Conservation (phyloP, 2,888 invertebrate genomes). For the Synanthedon myopaeformis region DNA sequence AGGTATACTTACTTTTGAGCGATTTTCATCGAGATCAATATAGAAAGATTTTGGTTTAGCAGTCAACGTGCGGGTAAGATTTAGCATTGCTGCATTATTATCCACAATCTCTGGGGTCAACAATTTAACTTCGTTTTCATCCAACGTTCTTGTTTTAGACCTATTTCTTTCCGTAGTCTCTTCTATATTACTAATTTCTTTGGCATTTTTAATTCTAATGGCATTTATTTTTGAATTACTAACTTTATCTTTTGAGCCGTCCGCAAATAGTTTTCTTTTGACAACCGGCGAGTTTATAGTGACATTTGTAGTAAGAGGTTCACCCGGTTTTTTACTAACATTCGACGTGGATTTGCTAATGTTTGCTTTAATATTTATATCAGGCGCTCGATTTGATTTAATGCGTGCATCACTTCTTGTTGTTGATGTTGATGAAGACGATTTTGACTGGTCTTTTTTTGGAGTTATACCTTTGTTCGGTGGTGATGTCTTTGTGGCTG, state of each 20-base stretch:
- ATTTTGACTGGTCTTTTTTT: slow-evolving; percentile 8
- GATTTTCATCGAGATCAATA: slow-evolving; percentile 35
- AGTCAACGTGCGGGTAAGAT: slow-evolving; percentile 29
- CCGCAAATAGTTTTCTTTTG: slow-evolving; percentile 13
- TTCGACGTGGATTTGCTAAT: not conserved
- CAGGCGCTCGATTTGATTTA: slow-evolving; percentile 7
- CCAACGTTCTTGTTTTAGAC: slow-evolving; percentile 51
- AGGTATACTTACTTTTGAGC: slow-evolving; percentile 9
- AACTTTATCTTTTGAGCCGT: slow-evolving; percentile 3
- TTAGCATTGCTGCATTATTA: slow-evolving; percentile 48
- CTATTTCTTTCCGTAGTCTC: slow-evolving; percentile 25
- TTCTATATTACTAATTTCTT: slow-evolving; percentile 5
- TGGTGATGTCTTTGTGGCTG: slow-evolving; percentile 10
- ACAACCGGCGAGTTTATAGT: slow-evolving; percentile 46
- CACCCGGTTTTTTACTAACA: slow-evolving; percentile 9
- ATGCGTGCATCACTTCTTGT: not conserved
- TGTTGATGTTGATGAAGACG: not conserved
- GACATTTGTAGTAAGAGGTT: slow-evolving; percentile 28
- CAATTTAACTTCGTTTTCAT: slow-evolving; percentile 53
- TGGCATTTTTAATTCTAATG: slow-evolving; percentile 5
- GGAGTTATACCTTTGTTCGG: slow-evolving; percentile 14
- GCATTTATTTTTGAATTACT: slow-evolving; percentile 4
- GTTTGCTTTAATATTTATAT: slow-evolving; percentile 15
- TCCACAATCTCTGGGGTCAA: slow-evolving; percentile 36
- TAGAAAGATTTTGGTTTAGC: slow-evolving; percentile 56